Base-by-base conservation (phyloP, 2,888 invertebrate species). In the Drosophila villosipedis region DNA sequence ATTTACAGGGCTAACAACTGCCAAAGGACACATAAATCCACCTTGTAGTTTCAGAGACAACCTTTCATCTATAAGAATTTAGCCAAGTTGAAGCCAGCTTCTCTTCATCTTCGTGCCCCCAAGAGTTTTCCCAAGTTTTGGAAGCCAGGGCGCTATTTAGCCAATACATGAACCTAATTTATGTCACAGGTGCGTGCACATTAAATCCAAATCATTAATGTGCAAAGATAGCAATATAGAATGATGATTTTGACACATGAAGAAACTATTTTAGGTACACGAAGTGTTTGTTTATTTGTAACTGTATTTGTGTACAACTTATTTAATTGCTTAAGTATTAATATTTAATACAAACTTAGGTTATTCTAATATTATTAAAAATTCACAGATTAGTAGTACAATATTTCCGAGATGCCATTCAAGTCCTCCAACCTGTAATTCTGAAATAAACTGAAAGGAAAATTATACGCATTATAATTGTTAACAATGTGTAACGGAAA, bases 61-160 rank as follows among this genome's bases (percentile, higher is more conserved):
- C 3, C 0, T 0, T 43, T 43, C 22, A 14, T 22, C 12, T 12
- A 12, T 5, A 43, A 5, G n/a, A 0, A 12, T 12, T 22, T 22
- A 2, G 22, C 2, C 12, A 22, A 43, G 22, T 12, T 43, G 10
- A 43, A 43, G 12, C 12, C 22, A 12, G 7, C 19, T 16, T 37
- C 12, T 14, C 22, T 25, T 47, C 3, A 12, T 1, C 25, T 14
- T 12, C 16, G 49, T 2, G 31, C 14, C 6, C 25, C 5, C 19
- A 54, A 54, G 35, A 22, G 35, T 25, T 35, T 55, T 19, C 14
- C 1, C 7, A 2, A 2, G 14, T 28, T 37, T 28, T 14, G 3
- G 1, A 3, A 14, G 19, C 3, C 2, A 6, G 5, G 19, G 22
- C 6, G 19, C 2, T 19, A 12, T 28, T 28, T 7, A 55, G 37